Percentiles rank a stretch among this genome's conserved stretches.
Conservation (phyloP, 30 jellyfish, hydroid and myxozoan genomes). For the Chironex yamaguchii region DNA sequence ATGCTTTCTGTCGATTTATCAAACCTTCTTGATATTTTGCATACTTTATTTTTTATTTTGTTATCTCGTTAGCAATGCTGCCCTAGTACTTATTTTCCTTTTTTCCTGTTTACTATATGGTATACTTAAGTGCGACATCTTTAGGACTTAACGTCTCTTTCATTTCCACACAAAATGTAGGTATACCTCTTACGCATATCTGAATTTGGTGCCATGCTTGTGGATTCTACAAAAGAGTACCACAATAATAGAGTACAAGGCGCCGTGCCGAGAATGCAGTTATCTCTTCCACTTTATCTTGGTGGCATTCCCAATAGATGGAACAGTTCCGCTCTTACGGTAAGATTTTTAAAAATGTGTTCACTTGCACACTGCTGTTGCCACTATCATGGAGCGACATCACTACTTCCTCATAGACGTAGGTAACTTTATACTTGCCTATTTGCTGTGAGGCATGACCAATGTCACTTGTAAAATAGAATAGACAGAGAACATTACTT, state of each 20-base stretch:
- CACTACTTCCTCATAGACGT: too few relatives aligned
- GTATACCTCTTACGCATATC: slow-evolving; percentile 70
- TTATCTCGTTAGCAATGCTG: neutral
- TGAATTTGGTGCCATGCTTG: slow-evolving; percentile 81
- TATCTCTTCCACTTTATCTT: slow-evolving; percentile 69
- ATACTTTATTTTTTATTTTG: neutral
- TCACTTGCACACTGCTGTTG: too few relatives aligned
- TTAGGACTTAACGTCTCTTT: neutral
- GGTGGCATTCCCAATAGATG: slow-evolving; percentile 68
- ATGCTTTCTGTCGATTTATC: neutral
- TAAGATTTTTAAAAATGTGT: too few relatives aligned
- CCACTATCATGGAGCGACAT: too few relatives aligned
- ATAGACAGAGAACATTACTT: too few relatives aligned
- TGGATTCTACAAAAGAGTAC: slow-evolving; percentile 62
- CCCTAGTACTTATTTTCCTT: neutral
- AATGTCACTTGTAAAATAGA: too few relatives aligned
- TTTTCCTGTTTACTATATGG: too few relatives aligned
- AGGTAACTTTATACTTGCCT: too few relatives aligned
- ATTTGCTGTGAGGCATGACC: too few relatives aligned
- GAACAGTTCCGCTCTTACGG: neutral
- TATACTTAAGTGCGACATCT: neutral
- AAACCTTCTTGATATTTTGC: neutral
- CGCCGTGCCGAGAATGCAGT: slow-evolving; percentile 41
- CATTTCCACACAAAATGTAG: too few relatives aligned
- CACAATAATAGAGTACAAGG: slow-evolving; percentile 59